Percentiles rank a stretch among this genome's conserved stretches.
phyloP scores from a whole-genome alignment of 1,140 invertebrate genomes.

The Heliconius hewitsoni region DNA sequence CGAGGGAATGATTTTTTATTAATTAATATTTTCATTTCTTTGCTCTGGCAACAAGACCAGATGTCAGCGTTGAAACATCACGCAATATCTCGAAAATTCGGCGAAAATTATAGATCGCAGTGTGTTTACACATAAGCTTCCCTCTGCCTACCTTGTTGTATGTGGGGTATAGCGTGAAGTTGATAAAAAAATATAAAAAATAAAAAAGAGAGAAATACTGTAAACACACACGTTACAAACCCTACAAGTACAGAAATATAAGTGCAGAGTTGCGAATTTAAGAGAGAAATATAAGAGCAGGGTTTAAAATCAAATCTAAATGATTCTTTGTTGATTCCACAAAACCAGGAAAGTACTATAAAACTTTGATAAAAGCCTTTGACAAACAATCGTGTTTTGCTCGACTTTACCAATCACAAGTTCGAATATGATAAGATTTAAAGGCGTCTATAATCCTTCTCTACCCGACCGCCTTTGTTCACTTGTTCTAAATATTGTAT shows the following conservation, averaged over 20 bases:
- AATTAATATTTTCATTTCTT: too few species aligned
- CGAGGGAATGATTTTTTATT: too few species aligned
- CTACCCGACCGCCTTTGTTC: slow-evolving; percentile 17
- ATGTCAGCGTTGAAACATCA: too few species aligned
- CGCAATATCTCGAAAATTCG: too few species aligned
- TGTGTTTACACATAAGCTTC: too few species aligned
- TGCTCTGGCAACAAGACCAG: too few species aligned
- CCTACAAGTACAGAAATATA: background rate
- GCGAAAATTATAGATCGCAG: too few species aligned
- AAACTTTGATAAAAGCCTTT: slow-evolving; percentile 10
- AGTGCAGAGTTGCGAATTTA: background rate
- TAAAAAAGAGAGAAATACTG: background rate
- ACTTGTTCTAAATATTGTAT: background rate
- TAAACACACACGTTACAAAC: background rate
- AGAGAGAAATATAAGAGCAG: too few species aligned
- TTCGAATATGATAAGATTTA: slow-evolving; percentile 17
- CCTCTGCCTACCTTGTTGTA: too few species aligned
- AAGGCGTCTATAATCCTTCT: background rate
- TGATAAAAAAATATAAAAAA: too few species aligned
- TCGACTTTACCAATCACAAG: slow-evolving; percentile 17
- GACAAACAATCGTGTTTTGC: slow-evolving; percentile 16
- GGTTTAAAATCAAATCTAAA: background rate
- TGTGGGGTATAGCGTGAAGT: too few species aligned
- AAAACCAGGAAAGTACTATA: background rate
- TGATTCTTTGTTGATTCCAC: background rate